A percentile compares a stretch with the other conserved stretches of the same genome.
phyloP scores from a whole-genome alignment of 2,113 vertebrate species.

The Silurus meridionalis region DNA sequence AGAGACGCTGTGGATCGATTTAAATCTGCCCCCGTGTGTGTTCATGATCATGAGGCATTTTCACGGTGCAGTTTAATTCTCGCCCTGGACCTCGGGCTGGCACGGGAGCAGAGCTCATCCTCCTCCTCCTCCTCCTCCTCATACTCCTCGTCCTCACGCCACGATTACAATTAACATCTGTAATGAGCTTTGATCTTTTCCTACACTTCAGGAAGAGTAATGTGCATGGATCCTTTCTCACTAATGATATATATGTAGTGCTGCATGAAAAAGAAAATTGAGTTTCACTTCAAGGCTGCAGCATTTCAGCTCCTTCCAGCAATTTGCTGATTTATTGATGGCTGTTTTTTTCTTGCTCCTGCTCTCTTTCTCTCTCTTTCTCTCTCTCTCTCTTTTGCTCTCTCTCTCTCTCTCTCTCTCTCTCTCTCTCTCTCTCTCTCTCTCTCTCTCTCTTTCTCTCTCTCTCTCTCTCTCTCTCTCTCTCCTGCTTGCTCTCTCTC shows the following conservation, averaged over 20 bases:
- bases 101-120: not conserved
- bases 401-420: not conserved
- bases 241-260: not conserved
- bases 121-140: no score
- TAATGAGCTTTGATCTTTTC: not conserved
- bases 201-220: not conserved
- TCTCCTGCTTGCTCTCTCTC: no score
- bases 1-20: not conserved
- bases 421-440: no score
- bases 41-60: not conserved
- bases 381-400: not conserved
- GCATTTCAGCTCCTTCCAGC: not conserved
- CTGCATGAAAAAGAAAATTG: not conserved
- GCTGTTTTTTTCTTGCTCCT: not conserved
- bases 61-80: not conserved
- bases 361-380: not conserved
- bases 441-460: no score
- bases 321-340: slow-evolving; percentile 10
- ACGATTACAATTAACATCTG: no score
- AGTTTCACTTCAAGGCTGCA: slow-evolving; percentile 1
- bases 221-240: not conserved
- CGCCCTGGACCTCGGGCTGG: not conserved
- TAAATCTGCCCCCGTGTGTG: not conserved
- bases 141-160: not conserved
- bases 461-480: not conserved